Conservation (phyloP, 2,797 vertebrate species). For the Anas bahamensis region DNA sequence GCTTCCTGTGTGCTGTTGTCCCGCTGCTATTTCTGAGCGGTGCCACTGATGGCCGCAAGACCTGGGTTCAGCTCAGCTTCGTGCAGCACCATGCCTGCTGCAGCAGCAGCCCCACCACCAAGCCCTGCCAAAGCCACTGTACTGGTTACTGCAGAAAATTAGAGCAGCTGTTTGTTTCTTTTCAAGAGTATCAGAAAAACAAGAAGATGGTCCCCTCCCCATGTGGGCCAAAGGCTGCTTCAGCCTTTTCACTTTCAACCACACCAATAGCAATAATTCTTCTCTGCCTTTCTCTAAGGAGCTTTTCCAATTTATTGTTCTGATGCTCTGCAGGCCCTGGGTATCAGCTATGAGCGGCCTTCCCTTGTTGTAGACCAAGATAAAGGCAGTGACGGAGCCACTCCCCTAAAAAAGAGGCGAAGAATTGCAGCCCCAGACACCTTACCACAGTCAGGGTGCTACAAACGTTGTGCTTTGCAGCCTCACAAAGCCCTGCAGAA, state of each 20-base stretch:
- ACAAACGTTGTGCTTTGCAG: background rate
- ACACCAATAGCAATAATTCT: rapidly evolving
- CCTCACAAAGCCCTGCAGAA: background rate
- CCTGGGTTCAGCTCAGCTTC: background rate
- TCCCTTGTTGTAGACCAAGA: background rate
- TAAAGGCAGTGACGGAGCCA: background rate
- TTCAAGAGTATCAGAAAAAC: slow-evolving; percentile 34
- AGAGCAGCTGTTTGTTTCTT: slow-evolving; percentile 51
- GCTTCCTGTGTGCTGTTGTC: background rate
- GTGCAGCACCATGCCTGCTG: rapidly evolving
- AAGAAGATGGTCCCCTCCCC: background rate
- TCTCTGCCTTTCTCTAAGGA: background rate
- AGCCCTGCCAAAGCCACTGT: background rate
- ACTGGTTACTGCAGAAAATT: background rate
- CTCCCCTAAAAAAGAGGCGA: background rate
- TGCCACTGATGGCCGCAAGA: rapidly evolving
- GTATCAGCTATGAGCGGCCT: background rate
- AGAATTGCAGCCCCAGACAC: background rate
- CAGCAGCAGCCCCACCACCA: background rate
- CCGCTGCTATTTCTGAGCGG: background rate
- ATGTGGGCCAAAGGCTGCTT: background rate
- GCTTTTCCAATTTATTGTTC: background rate
- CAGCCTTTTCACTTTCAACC: slow-evolving; percentile 54
- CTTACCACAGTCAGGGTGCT: background rate
- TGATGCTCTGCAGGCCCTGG: background rate